Conservation (phyloP, 2,797 vertebrate genomes). For the Sebastes oblongus region DNA sequence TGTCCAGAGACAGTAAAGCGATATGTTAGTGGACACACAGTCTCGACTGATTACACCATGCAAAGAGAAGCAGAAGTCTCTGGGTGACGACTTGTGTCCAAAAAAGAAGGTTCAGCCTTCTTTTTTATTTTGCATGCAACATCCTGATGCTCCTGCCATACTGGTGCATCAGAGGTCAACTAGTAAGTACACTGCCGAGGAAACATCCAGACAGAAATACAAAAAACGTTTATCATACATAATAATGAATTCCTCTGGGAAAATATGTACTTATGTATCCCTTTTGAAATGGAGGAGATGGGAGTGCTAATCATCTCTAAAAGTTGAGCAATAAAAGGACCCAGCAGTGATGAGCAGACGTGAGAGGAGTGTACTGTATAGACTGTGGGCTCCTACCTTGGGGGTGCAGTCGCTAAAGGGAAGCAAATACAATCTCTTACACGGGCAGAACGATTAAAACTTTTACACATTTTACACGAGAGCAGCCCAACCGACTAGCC, state of each 20-base stretch:
- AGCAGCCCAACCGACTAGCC: conserved; percentile 58
- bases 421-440: conserved; percentile 49
- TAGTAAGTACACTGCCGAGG: conserved; percentile 64
- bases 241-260: conserved; percentile 29
- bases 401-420: conserved; percentile 39
- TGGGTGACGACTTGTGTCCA: conserved; percentile 48
- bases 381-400: conserved; percentile 28
- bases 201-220: conserved; percentile 56
- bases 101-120: conserved; percentile 30
- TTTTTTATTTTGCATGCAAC: conserved; percentile 73
- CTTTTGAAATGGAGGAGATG: conserved; percentile 55
- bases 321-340: conserved; percentile 17
- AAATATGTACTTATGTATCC: conserved; percentile 56
- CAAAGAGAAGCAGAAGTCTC: conserved; percentile 74
- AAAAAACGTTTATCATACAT: conserved; percentile 54
- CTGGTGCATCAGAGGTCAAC: conserved; percentile 67
- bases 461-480: conserved; percentile 58
- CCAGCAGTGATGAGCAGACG: conserved; percentile 29
- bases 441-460: conserved; percentile 31
- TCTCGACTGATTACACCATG: conserved; percentile 76
- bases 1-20: conserved; percentile 77
- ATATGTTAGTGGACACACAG: conserved; percentile 75
- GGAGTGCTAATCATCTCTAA: conserved; percentile 30
- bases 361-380: conserved; percentile 44
- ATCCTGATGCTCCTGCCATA: conserved; percentile 69